Evolutionary conservation across 2,113 vertebrate genomes (phyloP), one percentile per base, ranked within the genome.

Genomic region (Rhabdornis inornatus): DNA sequence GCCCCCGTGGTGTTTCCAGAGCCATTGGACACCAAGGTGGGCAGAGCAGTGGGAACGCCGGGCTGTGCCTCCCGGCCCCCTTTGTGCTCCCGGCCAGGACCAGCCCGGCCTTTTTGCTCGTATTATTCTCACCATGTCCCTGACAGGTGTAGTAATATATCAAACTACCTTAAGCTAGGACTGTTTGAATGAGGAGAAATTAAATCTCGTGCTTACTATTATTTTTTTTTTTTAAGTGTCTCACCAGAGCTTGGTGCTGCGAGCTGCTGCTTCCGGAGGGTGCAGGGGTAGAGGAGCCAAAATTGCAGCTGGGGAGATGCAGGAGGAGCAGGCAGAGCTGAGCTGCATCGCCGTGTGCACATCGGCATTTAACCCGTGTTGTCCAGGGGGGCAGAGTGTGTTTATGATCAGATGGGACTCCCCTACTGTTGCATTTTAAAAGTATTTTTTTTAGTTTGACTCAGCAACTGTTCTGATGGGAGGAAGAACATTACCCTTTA

Each of bases 71-170:
- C 79, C 90, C 10, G 1, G 39, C 68, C 44, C 37, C 53, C 81
- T 87, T 69, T 94, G 80, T 84, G 71, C 69, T 84, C 64, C 52
- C 53, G 9, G 31, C 68, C 82, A 49, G 71, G 19, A 72, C 50
- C 66, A 27, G 88, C 61, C 63, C 3, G 0, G 86, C 75, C 37
- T 94, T 80, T 87, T 89, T 17, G 42, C 77, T 68, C 7, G 2
- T 60, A 49, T 94, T 92, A 91, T 91, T 83, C 83, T 81, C 83
- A 72, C 68, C 76, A 7, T 93, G 72, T 92, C 66, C 37, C 80
- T 92, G 95, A 94, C 86, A 96, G 84, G 83, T 69, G 3, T 75
- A 90, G 74, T 87, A 89, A 95, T 84, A 92, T 56, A 71, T 25
- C 3, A 40, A 92, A 80, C 79, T 92, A 33, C 40, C 81, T 92